These are phyloP conservation scores for Pelobates fuscus DNA, from an alignment of 2,113 vertebrate genomes.

Conservation along the genomic window DNA sequence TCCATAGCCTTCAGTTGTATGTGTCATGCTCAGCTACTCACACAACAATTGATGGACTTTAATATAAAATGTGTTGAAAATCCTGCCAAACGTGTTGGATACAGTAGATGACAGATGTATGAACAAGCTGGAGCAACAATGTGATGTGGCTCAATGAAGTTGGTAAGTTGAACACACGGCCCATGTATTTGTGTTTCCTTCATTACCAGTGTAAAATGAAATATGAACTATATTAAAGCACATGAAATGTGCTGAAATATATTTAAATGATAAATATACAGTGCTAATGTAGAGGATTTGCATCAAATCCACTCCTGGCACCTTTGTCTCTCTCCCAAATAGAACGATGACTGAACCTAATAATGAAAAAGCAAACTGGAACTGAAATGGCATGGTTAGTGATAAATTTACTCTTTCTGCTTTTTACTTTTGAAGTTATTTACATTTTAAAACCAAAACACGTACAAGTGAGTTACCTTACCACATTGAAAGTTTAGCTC, in stretches of 20 bases:
- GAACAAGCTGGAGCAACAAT: background rate
- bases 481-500: background rate
- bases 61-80: conserved; percentile 40
- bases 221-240: background rate
- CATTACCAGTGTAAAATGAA: conserved; percentile 27
- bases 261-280: background rate
- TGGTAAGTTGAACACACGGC: background rate
- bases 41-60: conserved; percentile 24
- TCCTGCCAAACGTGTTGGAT: conserved; percentile 31
- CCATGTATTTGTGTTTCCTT: conserved; percentile 10
- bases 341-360: background rate
- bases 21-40: conserved; percentile 8
- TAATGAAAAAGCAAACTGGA: background rate
- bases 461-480: conserved; percentile 17
- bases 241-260: background rate
- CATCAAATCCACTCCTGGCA: conserved; percentile 2
- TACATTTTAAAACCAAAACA: conserved; percentile 11
- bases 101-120: conserved; percentile 19
- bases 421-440: conserved; percentile 16
- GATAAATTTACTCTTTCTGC: conserved; percentile 22
- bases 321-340: background rate
- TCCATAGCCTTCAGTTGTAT: conserved; percentile 25
- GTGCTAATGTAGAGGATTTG: background rate
- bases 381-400: conserved; percentile 1
- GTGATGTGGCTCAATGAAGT: conserved; percentile 7